phyloP scores from a whole-genome alignment of 1,140 invertebrate species.

The Bacillus rossius region DNA sequence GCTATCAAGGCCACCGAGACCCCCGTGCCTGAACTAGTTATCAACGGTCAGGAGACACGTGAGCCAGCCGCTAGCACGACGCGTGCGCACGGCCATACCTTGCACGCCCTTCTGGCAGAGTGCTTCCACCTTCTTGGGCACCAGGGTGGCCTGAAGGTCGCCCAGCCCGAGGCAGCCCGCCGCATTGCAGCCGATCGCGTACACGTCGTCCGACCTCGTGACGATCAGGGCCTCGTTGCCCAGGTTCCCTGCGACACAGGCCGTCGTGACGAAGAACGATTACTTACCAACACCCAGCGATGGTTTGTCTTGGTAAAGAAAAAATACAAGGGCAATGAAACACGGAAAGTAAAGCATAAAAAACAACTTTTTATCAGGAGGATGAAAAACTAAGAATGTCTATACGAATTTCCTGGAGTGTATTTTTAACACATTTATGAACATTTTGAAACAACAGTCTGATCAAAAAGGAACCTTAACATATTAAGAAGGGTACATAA shows the following conservation, averaged over 20 bases:
- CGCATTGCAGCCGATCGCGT: constrained; percentile 54
- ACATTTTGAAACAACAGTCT: too few relatives aligned
- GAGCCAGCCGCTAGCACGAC: too few relatives aligned
- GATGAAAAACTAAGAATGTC: neutral
- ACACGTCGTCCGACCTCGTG: constrained; percentile 56
- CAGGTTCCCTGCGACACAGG: constrained; percentile 39
- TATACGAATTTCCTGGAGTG: too few relatives aligned
- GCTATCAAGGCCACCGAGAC: too few relatives aligned
- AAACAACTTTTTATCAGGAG: neutral
- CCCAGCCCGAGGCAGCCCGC: constrained; percentile 57
- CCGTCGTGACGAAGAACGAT: constrained; percentile 5
- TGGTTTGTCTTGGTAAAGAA: neutral
- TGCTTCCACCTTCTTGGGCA: constrained; percentile 51
- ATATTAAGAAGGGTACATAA: too few relatives aligned
- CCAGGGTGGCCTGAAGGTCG: constrained; percentile 48
- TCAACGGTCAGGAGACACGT: too few relatives aligned
- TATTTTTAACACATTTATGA: too few relatives aligned
- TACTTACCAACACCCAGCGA: neutral
- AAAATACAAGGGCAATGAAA: neutral
- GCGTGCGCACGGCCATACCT: too few relatives aligned
- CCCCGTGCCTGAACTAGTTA: too few relatives aligned
- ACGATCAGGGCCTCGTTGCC: constrained; percentile 61
- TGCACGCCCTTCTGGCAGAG: constrained; percentile 54
- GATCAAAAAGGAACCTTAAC: too few relatives aligned
- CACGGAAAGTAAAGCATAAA: neutral